Evolutionary conservation across 2,113 vertebrate genomes (phyloP), one percentile per base, ranked within the genome.

Genomic region (Dissostichus mawsoni): DNA sequence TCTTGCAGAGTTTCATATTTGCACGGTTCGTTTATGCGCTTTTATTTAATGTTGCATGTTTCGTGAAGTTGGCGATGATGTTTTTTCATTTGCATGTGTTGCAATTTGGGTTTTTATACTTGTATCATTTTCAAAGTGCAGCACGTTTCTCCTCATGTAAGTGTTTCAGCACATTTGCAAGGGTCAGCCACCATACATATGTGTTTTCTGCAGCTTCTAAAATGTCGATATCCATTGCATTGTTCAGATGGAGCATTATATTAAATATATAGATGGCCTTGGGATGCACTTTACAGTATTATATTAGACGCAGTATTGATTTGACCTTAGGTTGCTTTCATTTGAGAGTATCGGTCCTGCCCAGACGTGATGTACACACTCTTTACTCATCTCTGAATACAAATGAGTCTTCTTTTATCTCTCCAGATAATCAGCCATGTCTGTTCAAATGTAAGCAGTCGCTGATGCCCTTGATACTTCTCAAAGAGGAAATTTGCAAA

Each of bases 241-340:
- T 76, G 64, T 51, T 72, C 23, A 72, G 59, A 55, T 61, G 29
- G 50, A 74, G 76, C 61, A 50, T 82, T 55, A 84, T 87, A 77
- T 77, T 81, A 78, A 72, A 82, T 53, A 70, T 69, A 76, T 69
- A 81, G 74, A 82, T 69, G 68, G 76, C 74, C 78, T 76, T 84
- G 74, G 44, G 77, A n/a, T 78, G 73, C 75, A 75, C 86, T 90
- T 87, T 83, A 88, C 85, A 85, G 81, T 82, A 83, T 90, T 86
- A 85, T 87, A 47, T 16, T 68, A 74, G 80, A 78, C 58, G 57
- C 20, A 23, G 58, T 84, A 92, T 87, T 85, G 88, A 93, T 92
- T 89, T 89, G 87, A 93, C 83, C 82, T 62, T 50, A 69, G 77
- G 88, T 88, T 87, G 80, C 83, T 85, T 84, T 92, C 82, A 92